These are phyloP conservation scores for Halcyon smyrnensis DNA, from an alignment of 2,797 vertebrate species.

Conservation along the genomic window DNA sequence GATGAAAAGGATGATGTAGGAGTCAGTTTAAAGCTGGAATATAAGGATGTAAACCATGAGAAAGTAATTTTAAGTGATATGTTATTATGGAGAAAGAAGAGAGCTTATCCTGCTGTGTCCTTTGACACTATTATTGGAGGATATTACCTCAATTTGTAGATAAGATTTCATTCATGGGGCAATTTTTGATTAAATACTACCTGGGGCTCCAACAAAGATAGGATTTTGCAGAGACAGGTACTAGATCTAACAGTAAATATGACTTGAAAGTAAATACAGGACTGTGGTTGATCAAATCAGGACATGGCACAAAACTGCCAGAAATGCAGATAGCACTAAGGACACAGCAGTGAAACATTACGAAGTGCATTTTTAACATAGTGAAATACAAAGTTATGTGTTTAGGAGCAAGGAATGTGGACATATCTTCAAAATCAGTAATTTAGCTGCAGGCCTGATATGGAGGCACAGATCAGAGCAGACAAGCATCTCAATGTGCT, in stretches of 20 bases:
- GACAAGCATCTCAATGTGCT: neutral
- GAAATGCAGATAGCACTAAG: neutral
- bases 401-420: neutral
- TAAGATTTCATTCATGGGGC: neutral
- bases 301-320: neutral
- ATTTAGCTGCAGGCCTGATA: neutral
- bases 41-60: neutral
- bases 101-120: neutral
- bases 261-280: neutral
- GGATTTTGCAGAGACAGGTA: neutral
- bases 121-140: neutral
- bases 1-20: neutral
- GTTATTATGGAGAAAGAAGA: neutral
- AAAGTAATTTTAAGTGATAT: neutral
- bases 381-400: neutral
- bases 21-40: neutral
- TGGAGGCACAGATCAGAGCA: neutral
- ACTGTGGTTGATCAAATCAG: neutral
- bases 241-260: neutral
- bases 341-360: neutral
- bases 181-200: neutral
- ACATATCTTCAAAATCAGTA: neutral
- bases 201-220: neutral
- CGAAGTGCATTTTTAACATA: neutral
- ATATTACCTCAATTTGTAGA: neutral